Evolutionary conservation across 2,888 invertebrate species (phyloP).

Genomic region (Drosophila neoperkinsi): DNA sequence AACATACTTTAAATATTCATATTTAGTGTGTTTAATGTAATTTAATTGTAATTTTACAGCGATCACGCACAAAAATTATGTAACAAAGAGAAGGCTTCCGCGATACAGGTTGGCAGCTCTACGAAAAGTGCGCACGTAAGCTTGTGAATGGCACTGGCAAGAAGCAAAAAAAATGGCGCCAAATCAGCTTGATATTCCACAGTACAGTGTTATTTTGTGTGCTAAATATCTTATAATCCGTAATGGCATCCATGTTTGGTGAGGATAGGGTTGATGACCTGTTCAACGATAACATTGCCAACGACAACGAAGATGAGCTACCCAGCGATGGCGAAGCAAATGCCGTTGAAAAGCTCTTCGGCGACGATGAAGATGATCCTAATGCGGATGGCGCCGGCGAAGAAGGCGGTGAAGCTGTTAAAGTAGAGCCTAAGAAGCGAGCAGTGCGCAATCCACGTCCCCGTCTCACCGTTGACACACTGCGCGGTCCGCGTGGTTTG

Average conservation of each 20-base stretch:
- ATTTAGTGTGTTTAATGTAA: background rate
- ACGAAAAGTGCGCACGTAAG: background rate
- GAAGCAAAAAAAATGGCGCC: conserved; percentile 70
- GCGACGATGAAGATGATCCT: conserved; percentile 80
- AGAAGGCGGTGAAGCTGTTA: conserved; percentile 77
- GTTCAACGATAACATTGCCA: conserved; percentile 77
- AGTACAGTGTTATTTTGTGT: conserved; percentile 34
- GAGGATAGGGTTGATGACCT: conserved; percentile 80
- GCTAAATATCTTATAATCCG: background rate
- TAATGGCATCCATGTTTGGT: conserved; percentile 79
- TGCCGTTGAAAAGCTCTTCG: conserved; percentile 84
- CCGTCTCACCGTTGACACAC: conserved; percentile 89
- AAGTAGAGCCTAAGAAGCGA: conserved; percentile 86
- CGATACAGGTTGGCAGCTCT: conserved; percentile 45
- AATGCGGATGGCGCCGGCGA: conserved; percentile 85
- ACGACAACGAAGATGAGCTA: conserved; percentile 75
- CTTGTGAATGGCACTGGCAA: conserved; percentile 33
- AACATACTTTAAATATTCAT: background rate
- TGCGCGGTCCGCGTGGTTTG: conserved; percentile 92
- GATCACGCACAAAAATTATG: conserved; percentile 29
- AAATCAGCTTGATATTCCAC: conserved; percentile 49
- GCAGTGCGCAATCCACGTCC: conserved; percentile 89
- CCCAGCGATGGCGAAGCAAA: conserved; percentile 84
- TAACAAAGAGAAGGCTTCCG: conserved; percentile 41
- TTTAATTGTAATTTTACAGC: background rate